Conservation (phyloP, 2,888 invertebrate species). For the Drosophila vallismaia region DNA sequence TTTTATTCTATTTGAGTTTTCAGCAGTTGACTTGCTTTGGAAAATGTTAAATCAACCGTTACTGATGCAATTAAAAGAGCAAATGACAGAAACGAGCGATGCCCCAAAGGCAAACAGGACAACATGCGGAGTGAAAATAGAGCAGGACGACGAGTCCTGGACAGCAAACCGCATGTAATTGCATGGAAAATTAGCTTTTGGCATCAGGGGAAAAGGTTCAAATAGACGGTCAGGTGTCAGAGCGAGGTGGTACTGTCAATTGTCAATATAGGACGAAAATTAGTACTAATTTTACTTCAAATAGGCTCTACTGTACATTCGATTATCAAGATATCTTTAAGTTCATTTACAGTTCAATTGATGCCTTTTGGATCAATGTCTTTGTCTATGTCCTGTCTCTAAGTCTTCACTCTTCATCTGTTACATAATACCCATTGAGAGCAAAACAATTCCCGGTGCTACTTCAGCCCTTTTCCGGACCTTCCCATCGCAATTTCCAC, state of each 20-base stretch:
- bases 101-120: slow-evolving; percentile 31
- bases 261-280: not conserved
- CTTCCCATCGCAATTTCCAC: slow-evolving; percentile 19
- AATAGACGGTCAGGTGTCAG: not conserved
- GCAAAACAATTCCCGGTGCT: slow-evolving; percentile 22
- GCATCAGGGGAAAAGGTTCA: slow-evolving; percentile 5
- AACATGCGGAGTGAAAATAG: slow-evolving; percentile 27
- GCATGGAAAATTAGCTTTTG: slow-evolving; percentile 72
- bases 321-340: slow-evolving; percentile 25
- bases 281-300: not conserved
- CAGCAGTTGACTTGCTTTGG: slow-evolving; percentile 53
- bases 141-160: slow-evolving; percentile 9
- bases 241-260: slow-evolving; percentile 9
- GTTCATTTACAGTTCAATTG: slow-evolving; percentile 35
- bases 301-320: not conserved
- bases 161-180: slow-evolving; percentile 58
- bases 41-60: slow-evolving; percentile 71
- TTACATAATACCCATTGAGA: slow-evolving; percentile 11
- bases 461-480: slow-evolving; percentile 9
- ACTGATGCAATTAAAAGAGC: slow-evolving; percentile 73
- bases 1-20: slow-evolving; percentile 38
- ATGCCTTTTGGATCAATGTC: slow-evolving; percentile 1
- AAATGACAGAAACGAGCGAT: slow-evolving; percentile 24
- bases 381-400: not conserved
- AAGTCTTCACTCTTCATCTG: not conserved